These are phyloP conservation scores for Notarius lentiginosus DNA, from an alignment of 2,113 vertebrate genomes.

Conservation along the genomic window DNA sequence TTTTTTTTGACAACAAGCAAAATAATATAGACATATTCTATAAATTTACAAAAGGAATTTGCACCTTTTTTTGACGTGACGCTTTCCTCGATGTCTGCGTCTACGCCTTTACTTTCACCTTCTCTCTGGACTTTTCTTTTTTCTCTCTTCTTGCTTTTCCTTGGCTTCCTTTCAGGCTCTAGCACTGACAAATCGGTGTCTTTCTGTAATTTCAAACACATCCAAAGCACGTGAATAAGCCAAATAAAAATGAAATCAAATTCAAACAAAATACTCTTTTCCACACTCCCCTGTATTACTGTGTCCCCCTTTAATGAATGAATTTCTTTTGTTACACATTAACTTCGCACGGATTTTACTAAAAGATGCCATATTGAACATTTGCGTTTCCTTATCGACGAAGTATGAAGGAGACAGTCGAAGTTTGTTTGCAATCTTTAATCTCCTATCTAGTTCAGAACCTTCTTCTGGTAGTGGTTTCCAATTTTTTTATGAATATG, in stretches of 20 bases:
- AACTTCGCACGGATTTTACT: too few relatives aligned
- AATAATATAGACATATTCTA: background rate
- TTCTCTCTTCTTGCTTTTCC: conserved; percentile 63
- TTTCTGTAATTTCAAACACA: conserved; percentile 34
- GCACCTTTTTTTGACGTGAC: conserved; percentile 76
- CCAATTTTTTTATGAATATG: too few relatives aligned
- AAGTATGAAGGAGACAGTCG: too few relatives aligned
- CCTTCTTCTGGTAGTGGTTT: too few relatives aligned
- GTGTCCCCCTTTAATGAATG: too few relatives aligned
- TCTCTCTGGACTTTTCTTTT: conserved; percentile 67
- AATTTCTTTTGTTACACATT: too few relatives aligned
- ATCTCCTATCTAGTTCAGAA: too few relatives aligned
- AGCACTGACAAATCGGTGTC: conserved; percentile 66
- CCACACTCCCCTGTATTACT: too few relatives aligned
- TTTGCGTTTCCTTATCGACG: too few relatives aligned
- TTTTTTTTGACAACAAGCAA: background rate
- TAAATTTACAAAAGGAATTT: background rate
- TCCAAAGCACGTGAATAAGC: background rate
- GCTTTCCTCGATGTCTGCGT: conserved; percentile 66
- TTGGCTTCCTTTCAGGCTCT: conserved; percentile 70
- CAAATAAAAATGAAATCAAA: background rate
- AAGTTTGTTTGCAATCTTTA: too few relatives aligned
- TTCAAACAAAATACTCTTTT: too few relatives aligned
- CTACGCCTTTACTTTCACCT: conserved; percentile 62
- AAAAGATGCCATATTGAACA: too few relatives aligned